Evolutionary conservation across 2,113 vertebrate genomes (phyloP), one percentile per base, ranked within the genome.

Genomic region (Lepus europaeus): DNA sequence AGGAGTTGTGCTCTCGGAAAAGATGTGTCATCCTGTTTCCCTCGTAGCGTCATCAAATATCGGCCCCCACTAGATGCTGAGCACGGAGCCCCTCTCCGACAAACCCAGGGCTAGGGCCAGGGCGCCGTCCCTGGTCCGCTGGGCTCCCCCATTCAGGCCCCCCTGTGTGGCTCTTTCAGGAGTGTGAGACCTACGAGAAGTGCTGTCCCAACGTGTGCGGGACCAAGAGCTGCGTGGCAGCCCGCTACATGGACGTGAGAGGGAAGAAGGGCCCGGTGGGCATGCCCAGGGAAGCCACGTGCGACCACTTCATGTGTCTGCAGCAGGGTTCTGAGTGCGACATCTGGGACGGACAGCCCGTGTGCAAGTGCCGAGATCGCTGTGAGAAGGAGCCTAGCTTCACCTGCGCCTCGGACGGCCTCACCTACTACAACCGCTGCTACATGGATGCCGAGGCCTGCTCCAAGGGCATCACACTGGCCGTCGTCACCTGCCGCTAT

Each of bases 371-470:
- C 98, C 98, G 98, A 64, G 99, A 99, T 78, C 98, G 99, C 59
- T 99, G 99, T 3, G 99, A 99, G 98, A 98, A 99, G 92, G 99
- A 99, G 96, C 99, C 99, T 0, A 99, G 99, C 94, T 99, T 99
- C 93, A 99, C 99, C 84, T 99, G 99, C 0, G 99, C 99, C 70
- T 99, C 99, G 0, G 99, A 99, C 0, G 99, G 99, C 76, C 99
- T 99, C 98, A 99, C 99, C 53, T 99, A 99, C 98, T 99, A 99
- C 97, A 99, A 99, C 97, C 99, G 99, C 96, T 99, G 99, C 97
- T 99, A 99, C 98, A 99, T 99, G 99, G 99, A 99, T 0, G 99
- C 99, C 0, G 99, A 99, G 97, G 99, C 99, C 9, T 99, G 99
- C 93, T 99, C 99, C 95, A 99, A 99, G 80, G 99, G 99, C 92